Evolutionary conservation across 2,797 vertebrate genomes (phyloP), one percentile per base, ranked within the genome.

Genomic region (Pyrrhura leucotis): DNA sequence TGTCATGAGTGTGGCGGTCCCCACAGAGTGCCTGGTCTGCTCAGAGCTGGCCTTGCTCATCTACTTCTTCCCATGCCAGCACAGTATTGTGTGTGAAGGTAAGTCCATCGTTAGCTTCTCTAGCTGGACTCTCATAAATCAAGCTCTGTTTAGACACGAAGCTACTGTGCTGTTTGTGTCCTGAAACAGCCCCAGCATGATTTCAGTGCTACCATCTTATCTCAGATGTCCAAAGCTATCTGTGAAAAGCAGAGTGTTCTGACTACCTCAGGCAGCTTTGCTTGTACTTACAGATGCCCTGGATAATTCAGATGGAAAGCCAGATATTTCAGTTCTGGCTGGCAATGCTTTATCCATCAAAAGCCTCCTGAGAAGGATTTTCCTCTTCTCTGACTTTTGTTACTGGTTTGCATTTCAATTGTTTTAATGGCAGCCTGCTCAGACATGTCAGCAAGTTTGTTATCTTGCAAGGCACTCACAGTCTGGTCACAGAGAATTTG

Each of bases 71-170:
- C 99, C 99, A 1, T 99, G 99, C 95, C 99, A 99, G 97, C 99
- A 99, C 98, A 99, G 99, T 26, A 99, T 99, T 9, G 99, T 99
- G 69, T 99, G 99, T 88, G 99, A 99, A 98, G 99, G 99, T 99
- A 94, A 94, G 97, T 17, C 26, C 1, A 1, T 29, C 13, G 16
- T 2, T 19, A 72, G 29, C 35, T 92, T 77, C 35, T 15, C 50
- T 26, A 22, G 11, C 33, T 56, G 56, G 42, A 33, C n/a, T 91
- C 16, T 28, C 35, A 17, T 33, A 25, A 39, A 35, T 26, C 54
- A 51, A 35, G 26, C 29, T 42, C 51, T 62, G 48, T 65, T 37
- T 3, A 48, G 58, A 74, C 66, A 71, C 53, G 10, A 71, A 85
- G 65, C 40, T 79, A 1, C 74, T 54, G 69, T 78, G 62, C 66